These are phyloP conservation scores for Chesias legatella DNA, from an alignment of 2,888 invertebrate genomes.

Conservation along the genomic window DNA sequence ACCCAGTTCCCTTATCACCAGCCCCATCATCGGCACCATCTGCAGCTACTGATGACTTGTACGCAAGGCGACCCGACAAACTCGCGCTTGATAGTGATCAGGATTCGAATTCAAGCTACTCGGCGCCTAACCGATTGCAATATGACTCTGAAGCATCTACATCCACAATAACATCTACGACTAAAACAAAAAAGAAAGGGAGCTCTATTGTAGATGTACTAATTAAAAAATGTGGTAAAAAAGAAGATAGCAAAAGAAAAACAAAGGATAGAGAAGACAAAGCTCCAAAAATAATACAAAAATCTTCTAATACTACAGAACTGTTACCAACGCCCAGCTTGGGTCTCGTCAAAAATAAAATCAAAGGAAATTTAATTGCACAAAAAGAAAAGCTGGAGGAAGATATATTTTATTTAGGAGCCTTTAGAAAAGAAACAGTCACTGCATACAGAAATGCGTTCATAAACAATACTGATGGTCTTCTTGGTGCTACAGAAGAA, in stretches of 20 bases:
- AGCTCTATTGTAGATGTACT: conserved; percentile 84
- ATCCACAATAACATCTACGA: conserved; percentile 83
- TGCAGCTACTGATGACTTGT: conserved; percentile 80
- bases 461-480: conserved; percentile 81
- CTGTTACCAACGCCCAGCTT: conserved; percentile 84
- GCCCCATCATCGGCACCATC: conserved; percentile 82
- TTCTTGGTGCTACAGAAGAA: conserved; percentile 79
- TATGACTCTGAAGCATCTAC: conserved; percentile 85
- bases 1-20: conserved; percentile 86
- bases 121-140: conserved; percentile 75
- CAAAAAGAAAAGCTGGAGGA: conserved; percentile 75
- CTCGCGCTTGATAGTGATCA: conserved; percentile 82
- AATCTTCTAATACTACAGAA: conserved; percentile 76
- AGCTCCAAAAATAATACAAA: conserved; percentile 78
- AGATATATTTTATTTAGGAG: conserved; percentile 82
- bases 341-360: conserved; percentile 61
- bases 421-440: conserved; percentile 85
- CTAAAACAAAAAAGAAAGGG: conserved; percentile 69
- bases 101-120: conserved; percentile 84
- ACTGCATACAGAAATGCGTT: conserved; percentile 84
- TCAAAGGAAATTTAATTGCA: conserved; percentile 61
- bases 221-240: conserved; percentile 83
- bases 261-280: conserved; percentile 79
- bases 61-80: conserved; percentile 66
- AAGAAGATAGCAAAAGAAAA: conserved; percentile 77